Evolutionary conservation across 2,888 invertebrate species (phyloP).

Genomic region (Congeria kusceri): DNA sequence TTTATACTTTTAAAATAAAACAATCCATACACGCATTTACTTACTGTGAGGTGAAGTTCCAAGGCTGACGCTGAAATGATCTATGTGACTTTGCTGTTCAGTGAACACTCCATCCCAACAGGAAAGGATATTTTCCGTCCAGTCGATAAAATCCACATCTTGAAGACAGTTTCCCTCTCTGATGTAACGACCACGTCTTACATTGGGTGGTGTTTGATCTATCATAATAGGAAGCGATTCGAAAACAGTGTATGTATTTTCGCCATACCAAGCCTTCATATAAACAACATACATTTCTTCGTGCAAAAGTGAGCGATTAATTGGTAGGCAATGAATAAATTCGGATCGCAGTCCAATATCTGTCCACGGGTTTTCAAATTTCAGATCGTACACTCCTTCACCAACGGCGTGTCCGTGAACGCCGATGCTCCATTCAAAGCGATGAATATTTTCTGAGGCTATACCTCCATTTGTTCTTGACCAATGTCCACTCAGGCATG

Average conservation of each 20-base stretch:
- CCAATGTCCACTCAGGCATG: constrained; percentile 50
- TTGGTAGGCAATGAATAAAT: constrained; percentile 56
- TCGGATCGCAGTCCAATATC: constrained; percentile 54
- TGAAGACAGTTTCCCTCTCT: constrained; percentile 58
- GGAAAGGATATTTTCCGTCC: constrained; percentile 52
- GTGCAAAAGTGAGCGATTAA: constrained; percentile 38
- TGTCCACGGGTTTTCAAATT: constrained; percentile 54
- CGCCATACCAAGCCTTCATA: constrained; percentile 61
- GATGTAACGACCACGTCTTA: constrained; percentile 51
- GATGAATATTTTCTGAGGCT: not conserved
- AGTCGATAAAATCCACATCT: constrained; percentile 64
- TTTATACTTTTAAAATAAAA: too few relatives aligned
- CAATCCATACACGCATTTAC: too few relatives aligned
- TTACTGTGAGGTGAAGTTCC: constrained; percentile 53
- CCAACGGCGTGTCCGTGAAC: constrained; percentile 44
- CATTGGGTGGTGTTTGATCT: constrained; percentile 63
- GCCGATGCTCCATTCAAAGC: constrained; percentile 68
- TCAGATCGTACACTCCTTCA: constrained; percentile 55
- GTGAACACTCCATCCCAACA: constrained; percentile 67
- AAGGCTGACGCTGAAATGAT: constrained; percentile 30
- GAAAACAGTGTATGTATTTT: constrained; percentile 38
- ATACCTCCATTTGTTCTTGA: not conserved
- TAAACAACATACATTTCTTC: constrained; percentile 46
- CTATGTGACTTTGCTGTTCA: constrained; percentile 36
- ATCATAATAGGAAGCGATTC: constrained; percentile 53